Evolutionary conservation across 2,797 vertebrate species (phyloP), one percentile per base, ranked within the genome.

Genomic region (Pangasius macronema): DNA sequence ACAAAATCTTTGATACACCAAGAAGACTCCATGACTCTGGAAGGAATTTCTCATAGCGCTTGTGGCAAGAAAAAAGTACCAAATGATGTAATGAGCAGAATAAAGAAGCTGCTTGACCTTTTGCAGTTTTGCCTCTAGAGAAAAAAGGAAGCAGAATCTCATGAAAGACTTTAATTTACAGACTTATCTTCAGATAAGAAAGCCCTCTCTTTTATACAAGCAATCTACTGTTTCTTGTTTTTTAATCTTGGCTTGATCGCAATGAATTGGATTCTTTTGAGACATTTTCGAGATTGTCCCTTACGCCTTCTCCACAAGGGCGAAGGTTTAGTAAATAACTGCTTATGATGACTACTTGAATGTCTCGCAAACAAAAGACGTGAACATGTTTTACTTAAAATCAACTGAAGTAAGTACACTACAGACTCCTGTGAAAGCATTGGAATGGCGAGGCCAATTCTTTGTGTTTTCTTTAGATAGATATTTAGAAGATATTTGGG

Each of bases 11-110:
- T 59, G 33, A 59, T 13, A 57, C 76, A 57, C 18, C 46, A 49
- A 20, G 30, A 79, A 36, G 8, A 39, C 3, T 55, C 18, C 18
- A 76, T 76, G 51, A 33, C 30, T 57, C 57, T 36, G 30, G 2
- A 33, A 57, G 16, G 3, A 63, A 61, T 63, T 81, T 82, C 36
- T n/a, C 22, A 82, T 42, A 33, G 3, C 36, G 30, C 33, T 57
- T 13, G 36, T 10, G 24, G 57, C 2, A 24, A 46, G 10, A 33
- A 30, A 30, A 53, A 73, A 73, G 22, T 27, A 42, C 70, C 70
- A 73, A 80, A 46, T 46, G 79, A 82, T 82, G 57, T 82, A 63
- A 82, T 63, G 57, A 18, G 36, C 24, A 63, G 79, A 61, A 61
- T 36, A 61, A 59, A 59, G 77, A 36, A 22, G 11, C 55, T 42